phyloP scores from a whole-genome alignment of 1,140 invertebrate genomes.

The Myzus persicae region DNA sequence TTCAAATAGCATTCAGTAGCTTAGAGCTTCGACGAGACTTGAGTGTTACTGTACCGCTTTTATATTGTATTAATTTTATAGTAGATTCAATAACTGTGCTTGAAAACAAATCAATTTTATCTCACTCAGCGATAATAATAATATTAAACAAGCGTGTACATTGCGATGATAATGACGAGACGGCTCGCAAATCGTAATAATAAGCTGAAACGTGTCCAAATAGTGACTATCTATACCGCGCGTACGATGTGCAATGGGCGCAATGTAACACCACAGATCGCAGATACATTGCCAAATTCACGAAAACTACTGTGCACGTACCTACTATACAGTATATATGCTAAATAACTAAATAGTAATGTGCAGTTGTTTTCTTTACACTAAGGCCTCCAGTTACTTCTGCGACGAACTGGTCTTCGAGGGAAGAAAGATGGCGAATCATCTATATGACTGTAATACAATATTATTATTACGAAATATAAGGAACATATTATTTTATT shows the following conservation, averaged over 20 bases:
- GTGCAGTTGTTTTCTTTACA: background rate
- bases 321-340: background rate
- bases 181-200: background rate
- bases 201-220: slow-evolving; percentile 6
- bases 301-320: background rate
- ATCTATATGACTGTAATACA: too few species aligned
- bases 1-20: too few species aligned
- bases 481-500: too few species aligned
- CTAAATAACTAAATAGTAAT: too few species aligned
- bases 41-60: too few species aligned
- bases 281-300: background rate
- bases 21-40: too few species aligned
- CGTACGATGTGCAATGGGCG: background rate
- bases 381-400: too few species aligned
- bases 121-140: too few species aligned
- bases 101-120: background rate
- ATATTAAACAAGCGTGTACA: background rate
- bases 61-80: background rate
- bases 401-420: too few species aligned
- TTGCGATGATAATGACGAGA: background rate
- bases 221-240: background rate
- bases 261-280: background rate
- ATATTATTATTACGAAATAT: too few species aligned
- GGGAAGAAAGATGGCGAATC: too few species aligned
- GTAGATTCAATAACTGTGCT: too few species aligned